A percentile compares a stretch with the other conserved stretches of the same genome.
These are phyloP conservation scores for Scrobipalpa costella DNA, from an alignment of 2,888 invertebrate genomes.

Conservation along the genomic window DNA sequence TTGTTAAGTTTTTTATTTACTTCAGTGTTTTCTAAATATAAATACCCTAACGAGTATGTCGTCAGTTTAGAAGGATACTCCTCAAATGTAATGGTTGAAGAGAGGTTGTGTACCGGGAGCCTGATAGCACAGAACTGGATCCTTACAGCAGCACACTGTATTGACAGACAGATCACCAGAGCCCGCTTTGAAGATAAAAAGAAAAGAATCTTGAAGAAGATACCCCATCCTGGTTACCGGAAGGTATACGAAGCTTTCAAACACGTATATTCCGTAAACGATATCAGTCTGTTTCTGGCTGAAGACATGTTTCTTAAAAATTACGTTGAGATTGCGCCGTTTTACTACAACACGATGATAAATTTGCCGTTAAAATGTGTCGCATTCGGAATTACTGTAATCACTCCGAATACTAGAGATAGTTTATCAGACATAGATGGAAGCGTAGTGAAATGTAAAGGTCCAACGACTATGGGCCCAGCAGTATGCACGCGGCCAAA, in stretches of 20 bases:
- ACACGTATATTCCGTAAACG: neutral
- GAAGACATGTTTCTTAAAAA: neutral
- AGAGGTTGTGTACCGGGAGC: conserved; percentile 8
- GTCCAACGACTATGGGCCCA: neutral
- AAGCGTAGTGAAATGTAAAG: neutral
- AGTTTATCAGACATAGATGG: neutral
- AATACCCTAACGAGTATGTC: neutral
- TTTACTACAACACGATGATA: neutral
- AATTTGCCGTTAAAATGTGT: neutral
- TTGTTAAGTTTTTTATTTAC: neutral
- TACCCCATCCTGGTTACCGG: conserved; percentile 12
- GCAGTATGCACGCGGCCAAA: neutral
- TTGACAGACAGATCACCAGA: neutral
- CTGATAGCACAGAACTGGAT: conserved; percentile 7
- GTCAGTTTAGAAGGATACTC: conserved; percentile 14
- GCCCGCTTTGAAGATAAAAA: neutral
- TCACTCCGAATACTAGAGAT: neutral
- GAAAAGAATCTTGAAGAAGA: conserved; percentile 8
- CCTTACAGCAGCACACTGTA: conserved; percentile 10
- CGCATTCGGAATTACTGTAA: neutral
- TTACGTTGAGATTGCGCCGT: neutral
- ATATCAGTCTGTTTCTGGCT: neutral
- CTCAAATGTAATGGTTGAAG: neutral
- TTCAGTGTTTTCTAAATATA: neutral
- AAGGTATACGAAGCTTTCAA: neutral